Conservation (phyloP, 2,113 vertebrate species). For the Centropus bengalensis region DNA sequence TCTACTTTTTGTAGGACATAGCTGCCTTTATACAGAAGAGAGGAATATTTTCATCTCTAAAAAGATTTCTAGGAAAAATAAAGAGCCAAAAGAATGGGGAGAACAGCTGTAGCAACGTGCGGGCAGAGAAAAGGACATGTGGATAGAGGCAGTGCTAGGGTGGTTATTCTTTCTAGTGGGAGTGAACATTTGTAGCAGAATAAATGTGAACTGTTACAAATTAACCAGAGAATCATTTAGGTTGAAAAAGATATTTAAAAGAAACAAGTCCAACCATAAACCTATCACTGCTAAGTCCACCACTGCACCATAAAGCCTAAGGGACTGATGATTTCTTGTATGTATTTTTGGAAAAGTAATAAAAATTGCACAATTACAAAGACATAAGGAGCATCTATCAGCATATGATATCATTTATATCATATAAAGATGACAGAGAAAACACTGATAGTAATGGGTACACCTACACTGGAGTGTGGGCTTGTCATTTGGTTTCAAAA, state of each 20-base stretch:
- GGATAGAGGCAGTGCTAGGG: neutral
- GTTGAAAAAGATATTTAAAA: neutral
- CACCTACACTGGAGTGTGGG: neutral
- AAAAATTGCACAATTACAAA: neutral
- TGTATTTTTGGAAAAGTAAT: neutral
- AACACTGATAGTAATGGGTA: neutral
- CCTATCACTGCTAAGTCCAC: neutral
- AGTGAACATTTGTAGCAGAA: neutral
- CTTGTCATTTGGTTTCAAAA: neutral
- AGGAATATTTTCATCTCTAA: neutral
- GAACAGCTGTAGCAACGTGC: neutral
- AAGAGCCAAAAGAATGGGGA: neutral
- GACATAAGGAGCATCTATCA: neutral
- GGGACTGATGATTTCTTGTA: neutral
- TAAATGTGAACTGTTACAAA: neutral
- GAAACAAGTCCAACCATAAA: fast-evolving
- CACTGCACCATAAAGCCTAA: neutral
- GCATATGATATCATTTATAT: neutral
- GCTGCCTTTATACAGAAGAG: neutral
- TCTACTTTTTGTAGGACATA: neutral
- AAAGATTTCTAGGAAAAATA: neutral
- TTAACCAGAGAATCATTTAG: neutral
- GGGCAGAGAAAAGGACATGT: neutral
- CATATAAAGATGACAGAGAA: neutral
- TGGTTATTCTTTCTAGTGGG: neutral